phyloP scores from a whole-genome alignment of 2,797 vertebrate species.

The Nyctalus aviator region DNA sequence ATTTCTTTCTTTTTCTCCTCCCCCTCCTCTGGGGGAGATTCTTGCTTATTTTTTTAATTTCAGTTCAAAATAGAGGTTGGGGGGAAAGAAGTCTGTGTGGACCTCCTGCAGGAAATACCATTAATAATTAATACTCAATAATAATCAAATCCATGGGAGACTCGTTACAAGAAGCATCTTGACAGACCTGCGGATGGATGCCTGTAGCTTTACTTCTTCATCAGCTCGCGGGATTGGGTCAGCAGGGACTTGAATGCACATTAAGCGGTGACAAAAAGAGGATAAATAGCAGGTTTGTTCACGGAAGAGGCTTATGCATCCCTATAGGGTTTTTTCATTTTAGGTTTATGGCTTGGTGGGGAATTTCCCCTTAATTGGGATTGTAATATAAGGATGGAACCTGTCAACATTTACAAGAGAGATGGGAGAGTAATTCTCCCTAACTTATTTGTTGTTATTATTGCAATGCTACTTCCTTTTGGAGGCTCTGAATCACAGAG shows the following conservation, averaged over 20 bases:
- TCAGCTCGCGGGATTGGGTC: slow-evolving; percentile 50
- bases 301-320: slow-evolving; percentile 71
- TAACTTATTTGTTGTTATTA: slow-evolving; percentile 74
- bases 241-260: slow-evolving; percentile 37
- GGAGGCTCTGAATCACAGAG: slow-evolving; percentile 35
- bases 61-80: slow-evolving; percentile 69
- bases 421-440: slow-evolving; percentile 77
- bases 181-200: slow-evolving; percentile 53
- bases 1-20: neutral
- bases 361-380: slow-evolving; percentile 83
- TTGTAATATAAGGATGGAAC: slow-evolving; percentile 75
- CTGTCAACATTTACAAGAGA: slow-evolving; percentile 82
- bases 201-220: slow-evolving; percentile 51
- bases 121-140: slow-evolving; percentile 85
- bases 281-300: slow-evolving; percentile 72
- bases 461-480: slow-evolving; percentile 58
- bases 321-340: slow-evolving; percentile 80
- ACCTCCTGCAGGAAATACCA: slow-evolving; percentile 80
- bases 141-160: slow-evolving; percentile 81
- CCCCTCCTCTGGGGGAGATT: neutral
- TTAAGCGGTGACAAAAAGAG: slow-evolving; percentile 65
- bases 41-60: slow-evolving; percentile 75
- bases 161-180: slow-evolving; percentile 74
- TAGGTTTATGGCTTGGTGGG: slow-evolving; percentile 75
- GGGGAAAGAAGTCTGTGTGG: neutral